Base-by-base conservation (phyloP, 2,888 invertebrate species). In the Herminia tarsipennalis region DNA sequence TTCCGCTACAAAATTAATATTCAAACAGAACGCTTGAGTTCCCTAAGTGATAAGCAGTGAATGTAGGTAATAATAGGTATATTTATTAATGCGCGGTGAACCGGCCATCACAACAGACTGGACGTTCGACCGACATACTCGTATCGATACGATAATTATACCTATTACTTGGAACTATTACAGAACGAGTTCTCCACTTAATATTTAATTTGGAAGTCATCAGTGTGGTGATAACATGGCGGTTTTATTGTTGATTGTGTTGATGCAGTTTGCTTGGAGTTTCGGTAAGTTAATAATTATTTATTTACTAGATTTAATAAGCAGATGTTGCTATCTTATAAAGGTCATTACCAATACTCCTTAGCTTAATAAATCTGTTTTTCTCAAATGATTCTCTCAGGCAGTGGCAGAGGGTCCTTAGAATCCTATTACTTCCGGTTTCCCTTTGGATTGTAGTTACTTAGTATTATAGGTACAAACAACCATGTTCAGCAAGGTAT, bases 221-320 rank as follows among this genome's bases (percentile, higher is more conserved):
- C 54, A 59, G 56, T 57, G 57, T 43, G 56, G 64, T 61, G 50
- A 35, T 35, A 39, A 37, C 16, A 67, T 62, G 66, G 40, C 39
- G 30, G 49, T 3, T 42, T 39, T 62, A 33, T 42, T 62, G 42
- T 59, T 62, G 13, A 5, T 56, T 40, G 65, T 61, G 55, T 34
- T 50, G 50, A 47, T 67, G 60, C 71, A 77, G 61, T 53, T 87
- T 76, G 84, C 80, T 66, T 70, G 67, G 63, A 59, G 58, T 78
- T 44, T 53, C 73, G 66, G 67, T 68, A 34, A 33, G 61, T 54
- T 5, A 9, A 29, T 24, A 5, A 13, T 12, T 3, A 12, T 20
- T 12, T 17, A 1, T 10, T 16, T 20, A 6, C 2, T 22, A 24
- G n/a, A 24, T 32, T n/a, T 16, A n/a, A n/a, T n/a, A n/a, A n/a